A percentile compares a stretch with the other conserved stretches of the same genome.
Conservation (phyloP, 2,888 invertebrate species). For the Stratiomys singularior region DNA sequence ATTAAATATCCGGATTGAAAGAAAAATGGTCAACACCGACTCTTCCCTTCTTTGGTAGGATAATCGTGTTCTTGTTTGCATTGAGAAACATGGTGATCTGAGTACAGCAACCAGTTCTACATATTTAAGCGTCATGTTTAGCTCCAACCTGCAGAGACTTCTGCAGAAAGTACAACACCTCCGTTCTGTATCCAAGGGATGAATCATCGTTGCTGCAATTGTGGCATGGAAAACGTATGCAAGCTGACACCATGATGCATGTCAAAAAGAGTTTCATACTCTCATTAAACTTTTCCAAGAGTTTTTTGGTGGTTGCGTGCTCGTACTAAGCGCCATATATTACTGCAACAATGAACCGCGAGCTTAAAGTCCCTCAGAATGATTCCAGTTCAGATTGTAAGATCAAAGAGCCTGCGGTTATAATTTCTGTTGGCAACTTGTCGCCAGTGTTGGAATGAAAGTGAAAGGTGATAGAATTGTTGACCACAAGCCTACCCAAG, state of each 20-base stretch:
- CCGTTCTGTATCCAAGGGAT: too few species aligned
- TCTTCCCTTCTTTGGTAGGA: neutral
- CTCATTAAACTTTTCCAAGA: too few species aligned
- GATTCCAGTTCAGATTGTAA: neutral
- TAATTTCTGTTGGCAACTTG: slow-evolving; percentile 24
- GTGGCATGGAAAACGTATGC: neutral
- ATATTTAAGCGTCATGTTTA: too few species aligned
- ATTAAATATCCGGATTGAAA: neutral
- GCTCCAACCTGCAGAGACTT: too few species aligned
- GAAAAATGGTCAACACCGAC: neutral
- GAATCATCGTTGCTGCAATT: too few species aligned
- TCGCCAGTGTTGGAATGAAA: slow-evolving; percentile 48
- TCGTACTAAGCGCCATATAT: neutral
- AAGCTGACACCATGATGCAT: neutral
- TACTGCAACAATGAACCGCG: neutral
- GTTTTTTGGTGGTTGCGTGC: neutral
- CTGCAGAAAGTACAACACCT: too few species aligned
- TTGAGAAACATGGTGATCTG: neutral
- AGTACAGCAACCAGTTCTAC: too few species aligned
- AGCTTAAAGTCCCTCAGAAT: neutral
- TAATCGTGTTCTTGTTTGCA: neutral
- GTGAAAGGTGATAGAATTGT: slow-evolving; percentile 52
- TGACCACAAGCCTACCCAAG: neutral
- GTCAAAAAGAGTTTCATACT: too few species aligned
- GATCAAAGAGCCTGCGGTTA: neutral